Evolutionary conservation across 2,888 invertebrate genomes (phyloP).

Genomic region (Xylota sylvarum): DNA sequence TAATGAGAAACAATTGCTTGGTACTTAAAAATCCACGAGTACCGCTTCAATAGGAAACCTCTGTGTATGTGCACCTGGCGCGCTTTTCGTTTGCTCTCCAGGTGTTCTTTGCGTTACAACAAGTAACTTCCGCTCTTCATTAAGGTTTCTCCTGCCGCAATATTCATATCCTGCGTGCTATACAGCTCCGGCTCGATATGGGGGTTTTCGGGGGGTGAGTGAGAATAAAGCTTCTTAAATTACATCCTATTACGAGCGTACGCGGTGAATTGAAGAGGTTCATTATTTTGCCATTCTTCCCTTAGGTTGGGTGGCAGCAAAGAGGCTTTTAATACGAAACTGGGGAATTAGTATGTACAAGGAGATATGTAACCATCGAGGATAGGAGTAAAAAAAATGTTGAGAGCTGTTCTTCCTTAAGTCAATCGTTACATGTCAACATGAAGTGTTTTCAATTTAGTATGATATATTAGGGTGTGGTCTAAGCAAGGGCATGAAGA

Average conservation of each 20-base stretch:
- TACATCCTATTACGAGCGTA: conserved; percentile 47
- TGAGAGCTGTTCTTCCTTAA: neutral
- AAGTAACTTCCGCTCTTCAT: neutral
- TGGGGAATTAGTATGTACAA: conserved; percentile 21
- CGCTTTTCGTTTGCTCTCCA: neutral
- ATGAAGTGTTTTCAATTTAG: conserved; percentile 20
- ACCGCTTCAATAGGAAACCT: neutral
- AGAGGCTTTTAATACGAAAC: conserved; percentile 19
- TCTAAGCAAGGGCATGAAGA: neutral
- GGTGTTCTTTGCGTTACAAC: neutral
- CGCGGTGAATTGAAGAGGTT: conserved; percentile 2
- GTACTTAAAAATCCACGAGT: conserved; percentile 29
- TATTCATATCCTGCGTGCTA: neutral
- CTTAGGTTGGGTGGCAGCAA: neutral
- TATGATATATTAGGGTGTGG: conserved; percentile 6
- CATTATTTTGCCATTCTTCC: neutral
- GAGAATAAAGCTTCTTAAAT: conserved; percentile 44
- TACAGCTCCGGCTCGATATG: too few relatives aligned
- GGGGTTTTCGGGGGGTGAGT: neutral
- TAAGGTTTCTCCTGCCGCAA: neutral
- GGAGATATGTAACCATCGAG: conserved; percentile 8
- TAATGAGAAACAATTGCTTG: conserved; percentile 52
- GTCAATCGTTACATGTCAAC: neutral
- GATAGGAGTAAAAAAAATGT: neutral
- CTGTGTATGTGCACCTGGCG: neutral